phyloP scores from a whole-genome alignment of 2,113 vertebrate genomes.

The Willisornis vidua region DNA sequence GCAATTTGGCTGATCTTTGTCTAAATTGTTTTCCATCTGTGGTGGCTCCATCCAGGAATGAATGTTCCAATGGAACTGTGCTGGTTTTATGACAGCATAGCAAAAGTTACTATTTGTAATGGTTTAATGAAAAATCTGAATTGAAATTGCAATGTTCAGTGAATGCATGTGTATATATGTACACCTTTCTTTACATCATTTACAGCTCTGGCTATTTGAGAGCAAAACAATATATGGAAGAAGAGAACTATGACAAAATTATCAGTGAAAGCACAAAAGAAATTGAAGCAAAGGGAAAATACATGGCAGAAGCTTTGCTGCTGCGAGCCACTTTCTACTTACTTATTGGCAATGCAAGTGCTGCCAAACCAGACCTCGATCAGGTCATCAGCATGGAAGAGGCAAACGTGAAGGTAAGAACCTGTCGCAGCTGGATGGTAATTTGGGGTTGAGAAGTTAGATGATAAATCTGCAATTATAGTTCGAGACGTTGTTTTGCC shows the following conservation, averaged over 20 bases:
- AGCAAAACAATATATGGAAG: constrained; percentile 99
- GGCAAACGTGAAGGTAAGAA: constrained; percentile 91
- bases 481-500: background rate
- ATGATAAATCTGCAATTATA: background rate
- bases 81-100: background rate
- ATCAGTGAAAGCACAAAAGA: constrained; percentile 99
- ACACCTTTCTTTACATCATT: constrained; percentile 31
- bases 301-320: constrained; percentile 92
- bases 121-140: background rate
- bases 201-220: constrained; percentile 93
- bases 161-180: background rate
- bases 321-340: constrained; percentile 97
- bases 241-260: constrained; percentile 99
- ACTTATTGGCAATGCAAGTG: constrained; percentile 93
- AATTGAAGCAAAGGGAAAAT: constrained; percentile 89
- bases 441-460: background rate
- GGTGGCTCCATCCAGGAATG: background rate
- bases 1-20: background rate
- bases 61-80: background rate
- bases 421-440: background rate
- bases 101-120: background rate
- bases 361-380: constrained; percentile 94
- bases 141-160: background rate
- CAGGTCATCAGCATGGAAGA: constrained; percentile 93
- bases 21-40: background rate